Base-by-base conservation (phyloP, 1,140 invertebrate genomes). In the Bombus terrestris region DNA sequence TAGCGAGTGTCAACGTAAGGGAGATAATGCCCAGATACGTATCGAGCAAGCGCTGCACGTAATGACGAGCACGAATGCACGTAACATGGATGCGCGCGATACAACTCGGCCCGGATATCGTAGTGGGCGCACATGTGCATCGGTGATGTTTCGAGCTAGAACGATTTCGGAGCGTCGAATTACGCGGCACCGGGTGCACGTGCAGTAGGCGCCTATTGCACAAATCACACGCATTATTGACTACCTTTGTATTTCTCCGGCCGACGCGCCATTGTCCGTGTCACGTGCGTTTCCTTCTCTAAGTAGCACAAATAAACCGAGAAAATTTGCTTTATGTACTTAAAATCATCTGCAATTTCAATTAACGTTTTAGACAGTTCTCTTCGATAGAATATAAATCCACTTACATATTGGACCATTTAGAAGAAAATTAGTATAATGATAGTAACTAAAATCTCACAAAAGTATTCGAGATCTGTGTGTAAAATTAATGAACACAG, bases 151-250 rank as follows among this genome's bases (percentile, higher is more conserved):
- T 80, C 93, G 92, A 93, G 90, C 90, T 89, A 88, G 91, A 94
- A 93, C 90, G 92, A 94, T 94, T 95, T 93, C 91, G 92, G 90
- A 86, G 92, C 92, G 90, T 91, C 92, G 89, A 94, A 94, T 94
- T 88, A 90, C 90, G 85, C 88, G 92, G 93, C 93, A 90, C 93
- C 94, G 93, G 93, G 92, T 94, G 94, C 92, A 91, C 91, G 85
- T 93, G 94, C 92, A 94, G 92, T 94, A 93, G 91, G 86, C 91
- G 93, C 93, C 93, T 94, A 95, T 95, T 94, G 92, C 94, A 95
- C 94, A 94, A 95, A 95, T 95, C 94, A 94, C 91, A 95, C 89
- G 92, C 92, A 94, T 95, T 95, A 95, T 95, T 94, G 94, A 95
- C 93, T 94, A 88, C 93, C 91, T 94, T 93, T 94, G 93, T 94